Percentiles rank a stretch among this genome's conserved stretches.
phyloP scores from a whole-genome alignment of 2,113 vertebrate species.

The Notiomystis cincta region DNA sequence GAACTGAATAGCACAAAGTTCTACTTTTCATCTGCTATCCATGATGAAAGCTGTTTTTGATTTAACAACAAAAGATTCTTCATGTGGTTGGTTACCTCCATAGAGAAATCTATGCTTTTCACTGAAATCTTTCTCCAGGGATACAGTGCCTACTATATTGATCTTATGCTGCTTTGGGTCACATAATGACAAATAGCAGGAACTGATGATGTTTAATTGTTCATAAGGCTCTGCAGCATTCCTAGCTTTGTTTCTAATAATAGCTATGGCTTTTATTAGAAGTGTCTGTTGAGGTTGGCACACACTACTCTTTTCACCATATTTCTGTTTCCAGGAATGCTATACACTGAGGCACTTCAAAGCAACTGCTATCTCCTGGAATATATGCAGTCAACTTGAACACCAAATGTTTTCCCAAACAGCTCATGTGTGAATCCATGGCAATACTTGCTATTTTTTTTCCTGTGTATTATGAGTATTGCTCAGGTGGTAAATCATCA shows the following conservation, averaged over 20 bases:
- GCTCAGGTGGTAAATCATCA: neutral
- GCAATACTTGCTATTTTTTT: neutral
- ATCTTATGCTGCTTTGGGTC: neutral
- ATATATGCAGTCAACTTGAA: neutral
- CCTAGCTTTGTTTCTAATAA: neutral
- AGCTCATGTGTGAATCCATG: neutral
- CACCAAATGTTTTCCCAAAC: neutral
- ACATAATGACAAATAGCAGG: neutral
- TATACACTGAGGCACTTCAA: neutral
- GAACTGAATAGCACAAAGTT: neutral
- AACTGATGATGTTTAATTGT: neutral
- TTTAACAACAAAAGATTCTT: neutral
- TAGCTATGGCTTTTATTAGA: neutral
- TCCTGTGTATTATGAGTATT: neutral
- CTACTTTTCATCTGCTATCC: neutral
- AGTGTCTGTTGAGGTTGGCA: neutral
- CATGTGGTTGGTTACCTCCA: neutral
- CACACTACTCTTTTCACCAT: neutral
- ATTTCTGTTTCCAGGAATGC: neutral
- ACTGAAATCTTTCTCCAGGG: neutral
- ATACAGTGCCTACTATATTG: neutral
- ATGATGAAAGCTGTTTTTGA: neutral
- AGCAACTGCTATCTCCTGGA: neutral
- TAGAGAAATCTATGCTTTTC: neutral
- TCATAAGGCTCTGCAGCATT: neutral